Percentiles rank a stretch among this genome's conserved stretches.
These are phyloP conservation scores for Rhinoraja longicauda DNA, from an alignment of 2,797 vertebrate species.

Conservation along the genomic window DNA sequence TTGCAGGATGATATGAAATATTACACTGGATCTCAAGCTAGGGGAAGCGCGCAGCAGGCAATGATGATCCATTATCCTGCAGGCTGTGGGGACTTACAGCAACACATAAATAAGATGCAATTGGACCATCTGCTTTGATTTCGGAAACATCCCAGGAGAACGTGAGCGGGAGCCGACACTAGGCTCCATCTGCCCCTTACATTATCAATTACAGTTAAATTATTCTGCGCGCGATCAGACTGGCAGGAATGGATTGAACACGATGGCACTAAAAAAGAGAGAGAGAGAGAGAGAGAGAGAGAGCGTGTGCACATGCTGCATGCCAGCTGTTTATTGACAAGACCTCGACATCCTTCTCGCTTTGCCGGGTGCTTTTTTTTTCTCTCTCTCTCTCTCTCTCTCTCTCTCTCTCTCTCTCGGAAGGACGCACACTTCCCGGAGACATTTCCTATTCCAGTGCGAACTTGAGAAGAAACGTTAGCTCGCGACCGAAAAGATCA, in stretches of 20 bases:
- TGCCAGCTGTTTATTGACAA: conserved; percentile 71
- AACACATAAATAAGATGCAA: conserved; percentile 94
- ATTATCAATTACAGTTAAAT: conserved; percentile 98
- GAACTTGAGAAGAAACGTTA: conserved; percentile 59
- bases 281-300: conserved; percentile 44
- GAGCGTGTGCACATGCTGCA: conserved; percentile 63
- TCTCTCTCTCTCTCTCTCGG: too few species aligned
- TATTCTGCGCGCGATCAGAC: conserved; percentile 62
- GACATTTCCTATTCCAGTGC: conserved; percentile 50
- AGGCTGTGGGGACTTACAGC: conserved; percentile 69
- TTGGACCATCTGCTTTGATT: conserved; percentile 98
- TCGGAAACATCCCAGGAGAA: conserved; percentile 82
- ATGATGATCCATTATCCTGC: conserved; percentile 95
- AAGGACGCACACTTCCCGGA: conserved; percentile 51
- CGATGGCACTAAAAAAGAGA: conserved; percentile 66
- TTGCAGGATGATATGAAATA: conserved; percentile 81
- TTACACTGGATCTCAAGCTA: conserved; percentile 71
- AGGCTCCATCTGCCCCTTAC: conserved; percentile 91
- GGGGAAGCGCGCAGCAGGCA: conserved; percentile 76
- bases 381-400: too few species aligned
- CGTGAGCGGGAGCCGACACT: conserved; percentile 59
- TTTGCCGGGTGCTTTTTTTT: conserved; percentile 47
- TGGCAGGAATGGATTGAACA: conserved; percentile 70
- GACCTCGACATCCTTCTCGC: conserved; percentile 59
- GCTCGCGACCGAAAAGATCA: conserved; percentile 44